Percentiles rank a stretch among this genome's conserved stretches.
These are phyloP conservation scores for Misgurnus mizolepis DNA, from an alignment of 2,113 vertebrate genomes.

Conservation along the genomic window DNA sequence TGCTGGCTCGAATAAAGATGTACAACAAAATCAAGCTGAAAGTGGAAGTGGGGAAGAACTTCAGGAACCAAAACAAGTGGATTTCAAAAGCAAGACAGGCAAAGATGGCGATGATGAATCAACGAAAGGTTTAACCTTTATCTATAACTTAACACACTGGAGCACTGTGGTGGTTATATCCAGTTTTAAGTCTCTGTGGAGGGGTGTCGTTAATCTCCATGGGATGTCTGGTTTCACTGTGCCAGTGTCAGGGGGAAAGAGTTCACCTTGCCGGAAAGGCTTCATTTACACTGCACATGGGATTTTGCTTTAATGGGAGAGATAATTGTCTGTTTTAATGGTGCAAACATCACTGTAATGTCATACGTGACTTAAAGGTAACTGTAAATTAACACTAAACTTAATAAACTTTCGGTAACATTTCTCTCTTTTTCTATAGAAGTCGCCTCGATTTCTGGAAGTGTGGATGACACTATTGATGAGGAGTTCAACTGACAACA, in stretches of 20 bases:
- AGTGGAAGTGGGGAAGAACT: neutral
- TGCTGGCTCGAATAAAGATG: neutral
- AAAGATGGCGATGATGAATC: neutral
- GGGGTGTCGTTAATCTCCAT: neutral
- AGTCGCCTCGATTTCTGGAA: slow-evolving; percentile 77
- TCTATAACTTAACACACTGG: slow-evolving; percentile 1
- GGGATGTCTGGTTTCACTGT: slow-evolving; percentile 14
- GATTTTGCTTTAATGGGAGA: neutral
- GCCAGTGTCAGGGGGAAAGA: neutral
- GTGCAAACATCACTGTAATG: too few species aligned
- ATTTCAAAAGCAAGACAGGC: slow-evolving; percentile 1
- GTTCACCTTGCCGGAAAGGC: too few species aligned
- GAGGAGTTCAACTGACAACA: slow-evolving; percentile 68
- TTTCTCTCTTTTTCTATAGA: slow-evolving; percentile 55
- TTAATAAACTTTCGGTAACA: too few species aligned
- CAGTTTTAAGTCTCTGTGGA: neutral
- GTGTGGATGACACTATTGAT: slow-evolving; percentile 70
- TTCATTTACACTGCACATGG: neutral
- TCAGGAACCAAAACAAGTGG: neutral
- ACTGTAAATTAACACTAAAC: too few species aligned
- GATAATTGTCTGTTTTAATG: too few species aligned
- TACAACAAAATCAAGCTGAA: neutral
- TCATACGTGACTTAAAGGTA: too few species aligned
- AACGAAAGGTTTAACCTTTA: slow-evolving; percentile 36
- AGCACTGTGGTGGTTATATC: slow-evolving; percentile 11